These are phyloP conservation scores for Gobionotothen gibberifrons DNA, from an alignment of 2,797 vertebrate species.

Conservation along the genomic window DNA sequence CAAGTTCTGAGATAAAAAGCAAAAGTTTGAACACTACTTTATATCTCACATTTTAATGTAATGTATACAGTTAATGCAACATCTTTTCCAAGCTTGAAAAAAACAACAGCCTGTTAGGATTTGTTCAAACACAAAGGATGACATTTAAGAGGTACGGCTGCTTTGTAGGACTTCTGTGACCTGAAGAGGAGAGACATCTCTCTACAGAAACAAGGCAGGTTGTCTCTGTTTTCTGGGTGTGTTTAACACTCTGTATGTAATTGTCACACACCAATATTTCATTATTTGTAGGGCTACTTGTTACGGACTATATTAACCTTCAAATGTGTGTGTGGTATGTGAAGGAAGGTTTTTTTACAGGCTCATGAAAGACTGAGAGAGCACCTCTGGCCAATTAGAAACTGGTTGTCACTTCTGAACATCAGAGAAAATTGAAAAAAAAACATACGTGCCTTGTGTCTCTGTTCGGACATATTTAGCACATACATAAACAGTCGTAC, in stretches of 20 bases:
- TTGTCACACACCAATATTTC: neutral
- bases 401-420: neutral
- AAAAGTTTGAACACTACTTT: conserved; percentile 28
- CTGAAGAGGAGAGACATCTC: conserved; percentile 52
- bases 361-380: conserved; percentile 4
- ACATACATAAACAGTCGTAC: no score
- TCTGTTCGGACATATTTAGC: no score
- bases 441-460: no score
- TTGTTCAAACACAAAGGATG: conserved; percentile 45
- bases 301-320: neutral
- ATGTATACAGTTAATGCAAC: conserved; percentile 59
- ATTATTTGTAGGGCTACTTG: neutral
- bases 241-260: neutral
- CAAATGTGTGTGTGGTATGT: neutral
- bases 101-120: conserved; percentile 42
- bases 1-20: conserved; percentile 29
- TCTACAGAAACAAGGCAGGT: conserved; percentile 38
- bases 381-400: neutral
- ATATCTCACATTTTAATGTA: conserved; percentile 19
- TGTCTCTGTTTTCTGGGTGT: neutral
- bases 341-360: neutral
- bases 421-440: neutral
- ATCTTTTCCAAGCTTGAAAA: conserved; percentile 45
- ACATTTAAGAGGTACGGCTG: conserved; percentile 22
- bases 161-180: conserved; percentile 34